These are phyloP conservation scores for Scaptomyza tumidula DNA, from an alignment of 2,888 invertebrate genomes.

Conservation along the genomic window DNA sequence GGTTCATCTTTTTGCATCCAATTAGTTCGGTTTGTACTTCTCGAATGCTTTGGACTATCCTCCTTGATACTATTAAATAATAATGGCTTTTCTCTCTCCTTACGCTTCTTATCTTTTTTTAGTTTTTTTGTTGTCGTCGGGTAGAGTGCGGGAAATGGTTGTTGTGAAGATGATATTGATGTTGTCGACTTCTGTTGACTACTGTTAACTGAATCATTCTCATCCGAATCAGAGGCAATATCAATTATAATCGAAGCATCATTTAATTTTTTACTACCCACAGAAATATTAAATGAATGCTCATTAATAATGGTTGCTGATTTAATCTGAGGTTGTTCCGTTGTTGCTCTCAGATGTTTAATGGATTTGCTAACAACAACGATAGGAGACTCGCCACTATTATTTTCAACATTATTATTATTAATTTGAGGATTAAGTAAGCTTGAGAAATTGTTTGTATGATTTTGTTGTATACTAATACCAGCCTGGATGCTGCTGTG, in stretches of 20 bases:
- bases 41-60: constrained; percentile 24
- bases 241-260: constrained; percentile 77
- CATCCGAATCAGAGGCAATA: constrained; percentile 82
- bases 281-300: constrained; percentile 67
- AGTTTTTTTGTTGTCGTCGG: constrained; percentile 54
- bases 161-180: neutral
- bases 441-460: constrained; percentile 44
- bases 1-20: constrained; percentile 47
- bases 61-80: constrained; percentile 23
- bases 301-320: constrained; percentile 57
- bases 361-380: constrained; percentile 12
- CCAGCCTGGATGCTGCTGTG: neutral
- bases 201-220: constrained; percentile 53
- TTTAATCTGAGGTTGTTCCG: constrained; percentile 6
- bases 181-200: constrained; percentile 2
- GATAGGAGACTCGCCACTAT: constrained; percentile 28
- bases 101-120: constrained; percentile 76
- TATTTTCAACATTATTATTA: constrained; percentile 22
- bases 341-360: constrained; percentile 14
- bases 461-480: constrained; percentile 15
- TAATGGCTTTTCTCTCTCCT: constrained; percentile 38
- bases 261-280: constrained; percentile 33
- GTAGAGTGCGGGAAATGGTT: constrained; percentile 12
- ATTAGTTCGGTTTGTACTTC: constrained; percentile 25
- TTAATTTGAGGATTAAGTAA: constrained; percentile 33